Base-by-base conservation (phyloP, 2,113 vertebrate genomes). In the Neogobius melanostomus region DNA sequence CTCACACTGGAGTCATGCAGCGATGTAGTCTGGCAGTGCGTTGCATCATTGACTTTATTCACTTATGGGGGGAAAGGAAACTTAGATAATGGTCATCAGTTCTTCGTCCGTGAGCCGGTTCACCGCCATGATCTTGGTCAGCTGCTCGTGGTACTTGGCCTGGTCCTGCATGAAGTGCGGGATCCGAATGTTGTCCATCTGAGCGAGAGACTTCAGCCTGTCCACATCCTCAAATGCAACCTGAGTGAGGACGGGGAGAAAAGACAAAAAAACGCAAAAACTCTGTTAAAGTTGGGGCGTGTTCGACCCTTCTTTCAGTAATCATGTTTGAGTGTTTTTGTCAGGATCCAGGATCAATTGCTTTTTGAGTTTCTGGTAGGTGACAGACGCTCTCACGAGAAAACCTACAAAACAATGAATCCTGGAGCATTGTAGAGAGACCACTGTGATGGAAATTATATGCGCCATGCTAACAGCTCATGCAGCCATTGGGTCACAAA, bases 211-310 rank as follows among this genome's bases (percentile, higher is more conserved):
- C 64, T 93, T 95, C 68, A 98, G 88, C 5, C 94, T 93, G 3
- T 97, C 96, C 83, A 96, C 91, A 0, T 98, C 97, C 86, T 98
- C 96, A 0, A 93, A 98, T 0, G 97, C 97, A 71, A 98, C 94
- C 96, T 98, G 72, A 17, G 49, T 5, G 14, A 11, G 10, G 16
- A 53, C 1, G 15, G 15, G 7, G 47, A 17, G 21, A 28, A 11
- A 56, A 74, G 17, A 63, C 0, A 72, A 1, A 36, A 49, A 10
- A 65, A 8, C 2, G 7, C 53, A 15, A 12, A 44, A 36, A 64
- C 57, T 21, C 21, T 21, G 21, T 21, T 21, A 21, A 21, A 21
- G 21, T 21, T 21, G 2, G 21, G 21, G 21, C 21, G 21, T 21
- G 21, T 21, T 21, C 21, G 21, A 21, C 21, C 21, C 21, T 2